Conservation (phyloP, 2,113 vertebrate genomes). For the Eidolon helvum region DNA sequence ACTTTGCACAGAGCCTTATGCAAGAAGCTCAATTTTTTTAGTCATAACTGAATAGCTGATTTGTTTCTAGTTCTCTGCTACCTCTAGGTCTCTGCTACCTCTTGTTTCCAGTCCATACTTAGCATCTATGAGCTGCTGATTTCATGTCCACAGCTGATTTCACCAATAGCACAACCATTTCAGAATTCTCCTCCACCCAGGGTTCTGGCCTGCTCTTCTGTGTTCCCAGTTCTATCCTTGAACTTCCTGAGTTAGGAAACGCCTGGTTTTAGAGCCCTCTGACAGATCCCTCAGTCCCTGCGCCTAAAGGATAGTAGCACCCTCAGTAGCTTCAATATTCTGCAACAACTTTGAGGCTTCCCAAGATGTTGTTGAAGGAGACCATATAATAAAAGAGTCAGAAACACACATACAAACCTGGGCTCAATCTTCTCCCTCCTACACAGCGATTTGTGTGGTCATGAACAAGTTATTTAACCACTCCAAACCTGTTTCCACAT, state of each 20-base stretch:
- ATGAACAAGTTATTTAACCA: neutral
- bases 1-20: neutral
- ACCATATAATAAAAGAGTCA: neutral
- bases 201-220: neutral
- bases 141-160: neutral
- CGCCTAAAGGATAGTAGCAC: too few relatives aligned
- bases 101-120: neutral
- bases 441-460: neutral
- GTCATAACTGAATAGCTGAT: neutral
- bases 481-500: neutral
- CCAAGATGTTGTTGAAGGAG: neutral
- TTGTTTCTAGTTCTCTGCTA: neutral
- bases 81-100: neutral
- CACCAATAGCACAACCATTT: neutral
- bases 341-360: neutral
- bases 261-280: neutral
- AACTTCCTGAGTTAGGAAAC: neutral
- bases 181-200: neutral
- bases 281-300: neutral
- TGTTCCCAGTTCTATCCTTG: neutral
- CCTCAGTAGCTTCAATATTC: neutral
- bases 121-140: neutral
- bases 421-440: neutral
- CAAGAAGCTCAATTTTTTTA: neutral
- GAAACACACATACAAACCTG: neutral